These are phyloP conservation scores for Hirundichthys speculiger DNA, from an alignment of 2,113 vertebrate genomes.

Conservation along the genomic window DNA sequence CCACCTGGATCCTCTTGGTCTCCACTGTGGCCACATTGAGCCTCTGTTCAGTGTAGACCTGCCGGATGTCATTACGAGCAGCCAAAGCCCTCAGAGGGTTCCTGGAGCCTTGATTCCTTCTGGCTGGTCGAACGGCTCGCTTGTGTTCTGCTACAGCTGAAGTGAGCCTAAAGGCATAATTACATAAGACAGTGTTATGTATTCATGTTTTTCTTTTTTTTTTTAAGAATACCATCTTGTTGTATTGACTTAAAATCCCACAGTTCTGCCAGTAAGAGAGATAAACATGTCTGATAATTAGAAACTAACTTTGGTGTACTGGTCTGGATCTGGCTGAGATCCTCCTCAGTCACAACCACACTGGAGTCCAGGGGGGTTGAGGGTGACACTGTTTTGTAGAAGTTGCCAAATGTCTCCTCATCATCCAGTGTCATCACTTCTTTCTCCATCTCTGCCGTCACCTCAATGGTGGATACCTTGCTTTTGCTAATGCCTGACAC, in stretches of 20 bases:
- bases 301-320: conserved; percentile 75
- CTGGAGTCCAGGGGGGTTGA: conserved; percentile 41
- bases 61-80: conserved; percentile 80
- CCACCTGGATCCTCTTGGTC: conserved; percentile 83
- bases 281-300: not conserved
- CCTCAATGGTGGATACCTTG: conserved; percentile 78
- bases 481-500: conserved; percentile 61
- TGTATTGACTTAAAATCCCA: too few species aligned
- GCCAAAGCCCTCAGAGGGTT: conserved; percentile 84
- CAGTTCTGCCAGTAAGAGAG: too few species aligned
- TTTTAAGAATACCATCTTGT: too few species aligned
- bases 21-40: conserved; percentile 82
- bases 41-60: conserved; percentile 84
- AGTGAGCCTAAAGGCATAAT: conserved; percentile 68
- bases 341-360: conserved; percentile 71
- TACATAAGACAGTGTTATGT: not conserved
- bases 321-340: conserved; percentile 71
- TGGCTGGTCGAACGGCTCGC: conserved; percentile 77
- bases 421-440: conserved; percentile 84
- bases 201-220: too few species aligned
- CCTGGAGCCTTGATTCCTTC: conserved; percentile 80
- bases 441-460: conserved; percentile 80
- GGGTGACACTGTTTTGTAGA: conserved; percentile 74
- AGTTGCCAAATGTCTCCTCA: conserved; percentile 79
- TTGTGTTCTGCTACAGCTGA: conserved; percentile 80